These are phyloP conservation scores for Chionomys nivalis DNA, from an alignment of 2,113 vertebrate species.

Conservation along the genomic window DNA sequence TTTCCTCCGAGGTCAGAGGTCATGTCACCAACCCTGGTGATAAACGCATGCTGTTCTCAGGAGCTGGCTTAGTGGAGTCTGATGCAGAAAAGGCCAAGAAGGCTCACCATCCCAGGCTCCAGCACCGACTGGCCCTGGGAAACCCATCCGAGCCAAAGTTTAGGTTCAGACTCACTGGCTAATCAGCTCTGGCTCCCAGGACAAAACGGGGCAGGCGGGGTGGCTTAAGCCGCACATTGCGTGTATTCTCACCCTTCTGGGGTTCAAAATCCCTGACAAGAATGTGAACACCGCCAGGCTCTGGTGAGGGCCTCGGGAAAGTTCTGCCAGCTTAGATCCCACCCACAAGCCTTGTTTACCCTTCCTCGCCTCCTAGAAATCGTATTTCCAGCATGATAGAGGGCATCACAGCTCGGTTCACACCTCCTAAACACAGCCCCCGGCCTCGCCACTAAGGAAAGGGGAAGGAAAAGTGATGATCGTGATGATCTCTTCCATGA, in stretches of 20 bases:
- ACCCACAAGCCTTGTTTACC: not conserved
- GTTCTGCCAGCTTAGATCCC: not conserved
- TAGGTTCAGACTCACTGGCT: not conserved
- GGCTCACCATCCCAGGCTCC: not conserved
- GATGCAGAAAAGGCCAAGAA: not conserved
- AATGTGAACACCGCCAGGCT: accelerated
- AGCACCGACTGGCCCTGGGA: accelerated
- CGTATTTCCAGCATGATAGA: not conserved
- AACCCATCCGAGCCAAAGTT: accelerated
- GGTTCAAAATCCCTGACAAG: not conserved
- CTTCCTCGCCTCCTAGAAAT: not conserved
- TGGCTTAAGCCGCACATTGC: not conserved
- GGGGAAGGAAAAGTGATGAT: not conserved
- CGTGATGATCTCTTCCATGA: not conserved
- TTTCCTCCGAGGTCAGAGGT: not conserved
- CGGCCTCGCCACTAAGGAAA: not conserved
- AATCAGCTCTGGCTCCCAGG: not conserved
- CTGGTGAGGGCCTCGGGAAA: not conserved
- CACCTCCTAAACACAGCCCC: not conserved
- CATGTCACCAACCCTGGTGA: not conserved
- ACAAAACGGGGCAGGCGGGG: not conserved
- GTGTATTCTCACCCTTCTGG: not conserved
- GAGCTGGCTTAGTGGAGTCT: not conserved
- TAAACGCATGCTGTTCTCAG: not conserved
- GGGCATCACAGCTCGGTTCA: accelerated